A percentile compares a stretch with the other conserved stretches of the same genome.
Evolutionary conservation across 2,888 invertebrate species (phyloP).

Genomic region (Alentia gelatinosa): DNA sequence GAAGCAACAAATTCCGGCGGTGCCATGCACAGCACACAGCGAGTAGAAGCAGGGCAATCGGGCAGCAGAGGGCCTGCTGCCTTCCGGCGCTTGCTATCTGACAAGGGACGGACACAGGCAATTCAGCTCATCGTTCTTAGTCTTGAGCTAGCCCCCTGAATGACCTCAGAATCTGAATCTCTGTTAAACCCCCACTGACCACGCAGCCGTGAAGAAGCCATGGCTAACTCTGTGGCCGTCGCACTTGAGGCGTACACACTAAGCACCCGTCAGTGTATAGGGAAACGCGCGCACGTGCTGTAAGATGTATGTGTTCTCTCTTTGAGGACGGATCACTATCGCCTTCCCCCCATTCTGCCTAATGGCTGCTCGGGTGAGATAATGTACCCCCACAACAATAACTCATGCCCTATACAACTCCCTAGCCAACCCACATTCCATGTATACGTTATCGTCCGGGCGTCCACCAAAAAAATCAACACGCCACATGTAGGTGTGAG

Average conservation of each 20-base stretch:
- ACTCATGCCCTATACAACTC: not conserved
- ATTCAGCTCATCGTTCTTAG: not conserved
- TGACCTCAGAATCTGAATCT: not conserved
- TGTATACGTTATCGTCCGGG: no score
- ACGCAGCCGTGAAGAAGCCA: not conserved
- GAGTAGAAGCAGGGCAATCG: not conserved
- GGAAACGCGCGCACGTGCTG: not conserved
- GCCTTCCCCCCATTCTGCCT: not conserved
- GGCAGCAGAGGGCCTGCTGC: not conserved
- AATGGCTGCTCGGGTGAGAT: not conserved
- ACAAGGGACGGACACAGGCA: constrained; percentile 21
- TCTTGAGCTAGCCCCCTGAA: not conserved
- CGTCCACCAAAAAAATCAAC: no score
- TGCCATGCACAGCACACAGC: not conserved
- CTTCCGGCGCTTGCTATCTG: not conserved
- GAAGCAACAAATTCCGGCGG: not conserved
- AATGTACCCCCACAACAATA: not conserved
- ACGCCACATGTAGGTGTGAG: no score
- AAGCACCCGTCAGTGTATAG: not conserved
- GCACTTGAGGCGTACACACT: no score
- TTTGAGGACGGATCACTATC: not conserved
- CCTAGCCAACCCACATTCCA: not conserved
- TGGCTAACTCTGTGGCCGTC: not conserved
- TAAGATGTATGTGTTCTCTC: not conserved
- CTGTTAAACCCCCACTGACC: not conserved